Evolutionary conservation across 2,113 vertebrate species (phyloP).

Genomic region (Telmatochromis sp.): DNA sequence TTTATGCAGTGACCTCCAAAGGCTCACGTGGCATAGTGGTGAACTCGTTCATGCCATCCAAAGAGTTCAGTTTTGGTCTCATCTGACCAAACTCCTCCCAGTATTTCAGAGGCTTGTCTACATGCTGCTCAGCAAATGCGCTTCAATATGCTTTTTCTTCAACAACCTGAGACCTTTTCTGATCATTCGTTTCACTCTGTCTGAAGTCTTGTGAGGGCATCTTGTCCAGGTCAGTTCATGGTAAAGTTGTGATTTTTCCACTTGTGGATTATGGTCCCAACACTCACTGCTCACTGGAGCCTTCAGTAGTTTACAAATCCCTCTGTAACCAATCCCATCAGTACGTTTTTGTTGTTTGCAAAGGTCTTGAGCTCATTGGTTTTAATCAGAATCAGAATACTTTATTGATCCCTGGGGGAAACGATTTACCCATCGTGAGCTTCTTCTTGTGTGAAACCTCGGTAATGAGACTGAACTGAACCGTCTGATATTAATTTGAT

Average conservation of each 20-base stretch:
- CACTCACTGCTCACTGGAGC: neutral
- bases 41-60: neutral
- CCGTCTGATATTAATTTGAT: neutral
- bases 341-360: neutral
- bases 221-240: neutral
- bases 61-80: neutral
- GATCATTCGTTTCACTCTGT: neutral
- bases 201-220: neutral
- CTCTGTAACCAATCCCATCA: neutral
- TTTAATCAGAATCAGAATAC: neutral
- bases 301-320: neutral
- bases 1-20: neutral
- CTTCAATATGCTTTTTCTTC: fast-evolving
- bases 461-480: neutral
- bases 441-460: neutral
- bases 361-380: neutral
- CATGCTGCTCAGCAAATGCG: neutral
- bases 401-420: neutral
- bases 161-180: neutral
- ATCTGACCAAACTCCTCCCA: neutral
- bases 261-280: neutral
- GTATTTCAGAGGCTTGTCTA: neutral
- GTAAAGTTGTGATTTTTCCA: neutral
- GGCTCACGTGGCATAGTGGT: neutral
- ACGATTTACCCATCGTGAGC: neutral